Evolutionary conservation across 2,888 invertebrate genomes (phyloP).

Genomic region (Drosophila vallismaia): DNA sequence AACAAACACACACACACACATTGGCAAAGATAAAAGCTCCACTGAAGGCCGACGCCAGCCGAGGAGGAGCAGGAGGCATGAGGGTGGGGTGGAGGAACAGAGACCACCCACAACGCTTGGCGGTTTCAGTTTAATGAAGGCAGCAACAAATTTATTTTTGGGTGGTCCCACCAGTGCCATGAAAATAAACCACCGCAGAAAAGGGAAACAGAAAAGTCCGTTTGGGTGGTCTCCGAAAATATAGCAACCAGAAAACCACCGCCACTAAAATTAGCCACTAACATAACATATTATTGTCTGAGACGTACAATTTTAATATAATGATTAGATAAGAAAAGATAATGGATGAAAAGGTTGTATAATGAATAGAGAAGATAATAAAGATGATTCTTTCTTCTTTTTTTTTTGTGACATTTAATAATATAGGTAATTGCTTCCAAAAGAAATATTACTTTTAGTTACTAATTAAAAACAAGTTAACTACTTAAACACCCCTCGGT

Average conservation of each 20-base stretch:
- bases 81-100: constrained; percentile 30
- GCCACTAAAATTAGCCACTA: constrained; percentile 49
- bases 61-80: constrained; percentile 5
- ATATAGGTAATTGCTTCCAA: background rate
- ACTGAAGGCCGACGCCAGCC: constrained; percentile 66
- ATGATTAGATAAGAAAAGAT: background rate
- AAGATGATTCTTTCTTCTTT: background rate
- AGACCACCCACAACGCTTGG: constrained; percentile 73
- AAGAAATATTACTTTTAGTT: background rate
- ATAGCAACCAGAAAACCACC: constrained; percentile 30
- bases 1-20: constrained; percentile 33
- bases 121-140: constrained; percentile 69
- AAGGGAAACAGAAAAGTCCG: constrained; percentile 15
- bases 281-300: background rate
- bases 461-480: background rate
- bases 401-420: background rate
- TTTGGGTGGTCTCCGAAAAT: constrained; percentile 36
- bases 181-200: constrained; percentile 27
- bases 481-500: constrained; percentile 22
- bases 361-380: background rate
- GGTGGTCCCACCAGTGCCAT: constrained; percentile 55
- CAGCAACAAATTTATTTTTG: constrained; percentile 69
- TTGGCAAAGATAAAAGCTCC: constrained; percentile 55
- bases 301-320: background rate
- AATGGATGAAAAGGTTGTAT: background rate